These are phyloP conservation scores for Nannobrachium achirus DNA, from an alignment of 2,113 vertebrate genomes.

Conservation along the genomic window DNA sequence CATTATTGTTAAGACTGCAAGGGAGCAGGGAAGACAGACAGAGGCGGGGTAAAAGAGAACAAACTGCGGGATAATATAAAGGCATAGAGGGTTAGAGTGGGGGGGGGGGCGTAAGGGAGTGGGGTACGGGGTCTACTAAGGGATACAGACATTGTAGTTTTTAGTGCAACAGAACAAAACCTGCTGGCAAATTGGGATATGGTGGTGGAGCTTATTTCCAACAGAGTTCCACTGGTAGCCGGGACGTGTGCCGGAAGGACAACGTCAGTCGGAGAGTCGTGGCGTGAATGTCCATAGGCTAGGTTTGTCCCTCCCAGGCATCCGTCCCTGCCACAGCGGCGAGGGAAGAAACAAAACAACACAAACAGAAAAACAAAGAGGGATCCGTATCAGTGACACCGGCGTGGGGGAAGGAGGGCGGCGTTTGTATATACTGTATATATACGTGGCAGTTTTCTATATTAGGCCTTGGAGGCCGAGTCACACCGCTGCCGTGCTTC, in stretches of 20 bases:
- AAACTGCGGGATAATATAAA: not conserved
- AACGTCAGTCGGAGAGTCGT: conserved; percentile 17
- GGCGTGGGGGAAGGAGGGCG: not conserved
- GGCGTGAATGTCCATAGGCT: conserved; percentile 1
- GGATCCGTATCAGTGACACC: not conserved
- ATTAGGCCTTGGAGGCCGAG: conserved; percentile 25
- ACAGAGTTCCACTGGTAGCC: conserved; percentile 33
- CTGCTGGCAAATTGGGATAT: conserved; percentile 55
- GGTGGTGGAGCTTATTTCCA: conserved; percentile 47
- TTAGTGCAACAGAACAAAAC: conserved; percentile 72
- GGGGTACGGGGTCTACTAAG: conserved; percentile 14
- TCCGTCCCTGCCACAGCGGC: conserved; percentile 19
- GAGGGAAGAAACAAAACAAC: not conserved
- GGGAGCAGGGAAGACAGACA: conserved; percentile 22
- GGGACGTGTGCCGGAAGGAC: conserved; percentile 26
- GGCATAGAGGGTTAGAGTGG: not conserved
- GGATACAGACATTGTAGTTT: conserved; percentile 68
- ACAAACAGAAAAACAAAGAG: not conserved
- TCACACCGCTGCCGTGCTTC: conserved; percentile 13
- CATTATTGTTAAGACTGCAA: conserved; percentile 37
- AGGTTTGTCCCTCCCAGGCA: not conserved
- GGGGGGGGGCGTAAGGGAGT: not conserved
- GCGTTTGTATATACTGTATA: not conserved
- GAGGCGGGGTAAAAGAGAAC: not conserved
- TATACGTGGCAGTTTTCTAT: not conserved